Evolutionary conservation across 2,888 invertebrate species (phyloP), one percentile per base, ranked within the genome.

Genomic region (Callosobruchus maculatus): DNA sequence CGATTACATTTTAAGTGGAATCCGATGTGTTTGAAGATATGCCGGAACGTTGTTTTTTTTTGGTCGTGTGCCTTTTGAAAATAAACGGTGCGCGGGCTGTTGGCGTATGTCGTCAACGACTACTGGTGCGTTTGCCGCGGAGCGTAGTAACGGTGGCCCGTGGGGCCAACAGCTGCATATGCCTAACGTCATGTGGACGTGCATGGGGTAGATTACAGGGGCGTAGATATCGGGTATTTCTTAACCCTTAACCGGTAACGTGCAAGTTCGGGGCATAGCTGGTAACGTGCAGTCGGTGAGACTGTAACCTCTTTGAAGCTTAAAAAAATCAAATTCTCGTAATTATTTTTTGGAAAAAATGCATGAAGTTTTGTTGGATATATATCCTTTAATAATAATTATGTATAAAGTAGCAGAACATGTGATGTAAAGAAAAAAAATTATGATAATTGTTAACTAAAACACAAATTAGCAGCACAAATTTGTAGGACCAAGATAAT

Each of bases 121-220:
- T 76, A 70, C 71, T 71, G 71, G 26, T 71, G 80, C 80, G 82
- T 82, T 82, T 82, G 83, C 81, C 71, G 49, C 31, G 73, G 77
- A 79, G 79, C 83, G 85, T 85, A 85, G 85, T 85, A 85, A 85
- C 85, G 84, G 84, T 81, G 81, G 80, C 70, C 71, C 71, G 75
- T 74, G 83, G 80, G 80, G 77, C 80, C 76, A 76, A 79, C 86
- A 86, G 87, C 86, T 86, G 87, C 87, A 86, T 86, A 84, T 86
- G 85, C 82, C 84, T 78, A 81, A 83, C 84, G 86, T 86, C 85
- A 85, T 84, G 82, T 85, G 83, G 5, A 22, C 81, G 78, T 79
- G 79, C 81, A 83, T 84, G 84, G 87, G 87, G 87, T 86, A 85
- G 84, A 86, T 85, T 81, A 77, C 86, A 87, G 83, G 75, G 85